A percentile compares a stretch with the other conserved stretches of the same genome.
Conservation (phyloP, 2,113 vertebrate genomes). For the Puntigrus tetrazona region DNA sequence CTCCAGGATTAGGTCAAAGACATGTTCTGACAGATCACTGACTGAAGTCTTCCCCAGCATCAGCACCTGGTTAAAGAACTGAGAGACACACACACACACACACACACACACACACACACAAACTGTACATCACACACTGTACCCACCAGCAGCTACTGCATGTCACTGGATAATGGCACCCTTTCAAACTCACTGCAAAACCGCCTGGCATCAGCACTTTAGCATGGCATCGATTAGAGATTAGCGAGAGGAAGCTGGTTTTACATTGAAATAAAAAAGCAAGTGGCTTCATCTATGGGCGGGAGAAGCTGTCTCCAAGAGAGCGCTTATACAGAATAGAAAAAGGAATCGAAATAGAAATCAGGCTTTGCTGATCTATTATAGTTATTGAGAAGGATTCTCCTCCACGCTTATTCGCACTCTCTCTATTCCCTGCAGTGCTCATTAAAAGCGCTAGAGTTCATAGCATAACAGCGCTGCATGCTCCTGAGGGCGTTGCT, state of each 20-base stretch:
- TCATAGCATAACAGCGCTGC: constrained; percentile 21
- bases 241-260: neutral
- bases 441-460: no score
- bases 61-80: constrained; percentile 99
- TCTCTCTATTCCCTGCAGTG: no score
- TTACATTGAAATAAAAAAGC: neutral
- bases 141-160: neutral
- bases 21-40: constrained; percentile 96
- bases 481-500: constrained; percentile 50
- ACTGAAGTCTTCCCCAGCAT: constrained; percentile 99
- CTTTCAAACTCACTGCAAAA: neutral
- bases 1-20: constrained; percentile 97
- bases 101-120: no score
- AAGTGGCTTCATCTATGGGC: constrained; percentile 1
- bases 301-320: neutral
- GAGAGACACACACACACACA: no score
- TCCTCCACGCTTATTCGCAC: neutral
- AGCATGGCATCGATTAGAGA: neutral
- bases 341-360: neutral
- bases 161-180: constrained; percentile 7
- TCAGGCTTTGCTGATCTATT: neutral
- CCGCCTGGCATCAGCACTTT: neutral
- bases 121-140: neutral
- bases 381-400: neutral
- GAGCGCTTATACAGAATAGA: neutral